Conservation (phyloP, 2,113 vertebrate species). For the Cyanoramphus novaezelandiae region DNA sequence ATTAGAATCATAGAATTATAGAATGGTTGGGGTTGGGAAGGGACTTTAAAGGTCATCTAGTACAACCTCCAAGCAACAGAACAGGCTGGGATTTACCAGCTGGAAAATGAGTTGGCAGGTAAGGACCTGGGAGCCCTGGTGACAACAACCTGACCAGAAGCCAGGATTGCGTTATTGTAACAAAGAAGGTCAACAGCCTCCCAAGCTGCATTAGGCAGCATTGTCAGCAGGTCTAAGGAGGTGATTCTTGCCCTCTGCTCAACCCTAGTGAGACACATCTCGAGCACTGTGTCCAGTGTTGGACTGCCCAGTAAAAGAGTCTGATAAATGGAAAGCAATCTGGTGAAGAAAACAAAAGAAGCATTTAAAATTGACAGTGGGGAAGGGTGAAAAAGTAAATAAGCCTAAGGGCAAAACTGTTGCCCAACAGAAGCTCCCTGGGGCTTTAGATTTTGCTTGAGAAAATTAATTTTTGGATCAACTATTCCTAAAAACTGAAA, state of each 20-base stretch:
- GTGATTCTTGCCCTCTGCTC: neutral
- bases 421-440: neutral
- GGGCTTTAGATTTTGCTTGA: neutral
- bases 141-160: neutral
- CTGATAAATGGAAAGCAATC: neutral
- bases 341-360: neutral
- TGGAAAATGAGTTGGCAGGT: neutral
- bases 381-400: neutral
- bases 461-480: neutral
- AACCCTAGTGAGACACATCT: neutral
- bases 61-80: neutral
- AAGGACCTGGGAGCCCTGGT: neutral
- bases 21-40: neutral
- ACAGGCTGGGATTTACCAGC: neutral
- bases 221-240: neutral
- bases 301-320: neutral
- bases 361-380: neutral
- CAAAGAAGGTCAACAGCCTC: accelerated
- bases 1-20: neutral
- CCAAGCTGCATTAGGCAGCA: neutral
- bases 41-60: neutral
- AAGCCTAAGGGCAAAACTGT: neutral
- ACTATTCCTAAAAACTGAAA: neutral
- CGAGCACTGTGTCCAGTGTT: neutral
- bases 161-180: neutral